Evolutionary conservation across 2,113 vertebrate species (phyloP).

Genomic region (Lepidothrix coronata): DNA sequence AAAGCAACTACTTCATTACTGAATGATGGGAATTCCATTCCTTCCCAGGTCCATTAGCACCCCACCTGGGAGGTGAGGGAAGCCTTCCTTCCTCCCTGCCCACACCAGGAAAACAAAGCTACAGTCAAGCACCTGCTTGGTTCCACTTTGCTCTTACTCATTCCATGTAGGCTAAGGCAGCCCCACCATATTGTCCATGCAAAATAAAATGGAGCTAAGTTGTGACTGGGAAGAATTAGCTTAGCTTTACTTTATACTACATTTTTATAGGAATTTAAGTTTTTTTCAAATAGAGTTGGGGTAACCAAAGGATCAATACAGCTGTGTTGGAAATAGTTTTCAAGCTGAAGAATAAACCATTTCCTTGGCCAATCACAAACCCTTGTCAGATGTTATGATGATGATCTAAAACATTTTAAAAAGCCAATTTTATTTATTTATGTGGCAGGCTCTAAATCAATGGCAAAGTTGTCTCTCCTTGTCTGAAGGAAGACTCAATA

Average conservation of each 20-base stretch:
- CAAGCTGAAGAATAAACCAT: neutral
- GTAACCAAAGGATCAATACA: neutral
- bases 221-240: neutral
- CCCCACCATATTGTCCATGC: neutral
- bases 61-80: neutral
- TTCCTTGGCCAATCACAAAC: neutral
- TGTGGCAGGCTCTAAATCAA: neutral
- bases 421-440: neutral
- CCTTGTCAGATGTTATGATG: neutral
- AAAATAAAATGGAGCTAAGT: neutral
- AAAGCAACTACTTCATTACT: neutral
- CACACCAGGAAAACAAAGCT: neutral
- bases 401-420: neutral
- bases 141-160: neutral
- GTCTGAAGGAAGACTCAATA: neutral
- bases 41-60: neutral
- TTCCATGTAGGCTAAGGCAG: neutral
- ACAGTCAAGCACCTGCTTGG: neutral
- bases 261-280: neutral
- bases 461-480: neutral
- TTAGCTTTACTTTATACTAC: neutral
- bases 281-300: neutral
- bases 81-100: neutral
- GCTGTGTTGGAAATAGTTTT: neutral
- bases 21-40: neutral